phyloP scores from a whole-genome alignment of 2,797 vertebrate genomes.

The Epinephelus awoara region DNA sequence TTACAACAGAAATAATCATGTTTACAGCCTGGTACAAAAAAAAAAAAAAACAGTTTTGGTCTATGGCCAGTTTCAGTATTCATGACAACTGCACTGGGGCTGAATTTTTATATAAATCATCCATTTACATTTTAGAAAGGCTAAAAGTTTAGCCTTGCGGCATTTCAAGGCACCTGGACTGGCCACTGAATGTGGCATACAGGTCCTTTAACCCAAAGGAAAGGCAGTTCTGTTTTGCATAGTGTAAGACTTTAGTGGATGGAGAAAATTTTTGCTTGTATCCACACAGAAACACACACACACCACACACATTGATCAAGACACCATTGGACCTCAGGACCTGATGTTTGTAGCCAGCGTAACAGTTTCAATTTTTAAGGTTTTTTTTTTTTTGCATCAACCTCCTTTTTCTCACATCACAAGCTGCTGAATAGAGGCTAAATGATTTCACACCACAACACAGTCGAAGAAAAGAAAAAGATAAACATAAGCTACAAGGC shows the following conservation, averaged over 20 bases:
- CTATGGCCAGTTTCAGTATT: too few relatives aligned
- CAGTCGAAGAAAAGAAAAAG: constrained; percentile 8
- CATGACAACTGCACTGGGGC: too few relatives aligned
- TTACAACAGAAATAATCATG: too few relatives aligned
- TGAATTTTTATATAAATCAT: too few relatives aligned
- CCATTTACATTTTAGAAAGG: too few relatives aligned
- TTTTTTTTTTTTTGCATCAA: constrained; percentile 11
- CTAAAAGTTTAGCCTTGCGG: too few relatives aligned
- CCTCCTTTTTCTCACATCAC: constrained; percentile 13
- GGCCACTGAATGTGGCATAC: too few relatives aligned
- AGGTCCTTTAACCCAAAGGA: too few relatives aligned
- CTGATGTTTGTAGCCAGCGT: background rate
- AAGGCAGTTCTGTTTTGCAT: constrained; percentile 20
- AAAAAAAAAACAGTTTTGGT: too few relatives aligned
- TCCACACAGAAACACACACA: background rate
- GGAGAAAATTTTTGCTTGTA: background rate
- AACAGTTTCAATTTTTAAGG: constrained; percentile 18
- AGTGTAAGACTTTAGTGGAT: constrained; percentile 14
- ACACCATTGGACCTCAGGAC: background rate
- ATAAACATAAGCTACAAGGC: constrained; percentile 14
- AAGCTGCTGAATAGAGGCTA: constrained; percentile 15
- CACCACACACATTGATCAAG: background rate
- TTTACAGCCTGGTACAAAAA: too few relatives aligned
- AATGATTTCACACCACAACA: constrained; percentile 5
- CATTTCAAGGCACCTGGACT: too few relatives aligned